A percentile compares a stretch with the other conserved stretches of the same genome.
These are phyloP conservation scores for Dendrocincla tyrannina DNA, from an alignment of 2,797 vertebrate species.

Conservation along the genomic window DNA sequence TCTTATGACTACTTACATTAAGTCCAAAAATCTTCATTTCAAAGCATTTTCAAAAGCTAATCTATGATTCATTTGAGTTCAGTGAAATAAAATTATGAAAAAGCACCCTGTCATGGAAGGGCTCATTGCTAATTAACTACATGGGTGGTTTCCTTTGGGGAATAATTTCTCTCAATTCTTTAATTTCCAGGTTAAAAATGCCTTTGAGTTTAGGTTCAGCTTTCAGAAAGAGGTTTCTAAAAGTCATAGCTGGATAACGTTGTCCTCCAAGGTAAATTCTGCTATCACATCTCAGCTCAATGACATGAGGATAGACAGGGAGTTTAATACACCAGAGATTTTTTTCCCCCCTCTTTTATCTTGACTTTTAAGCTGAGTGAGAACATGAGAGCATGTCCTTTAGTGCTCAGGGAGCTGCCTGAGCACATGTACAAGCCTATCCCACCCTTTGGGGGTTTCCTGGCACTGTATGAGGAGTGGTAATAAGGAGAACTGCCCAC, in stretches of 20 bases:
- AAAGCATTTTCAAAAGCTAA: constrained; percentile 31
- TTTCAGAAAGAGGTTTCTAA: background rate
- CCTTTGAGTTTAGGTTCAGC: background rate
- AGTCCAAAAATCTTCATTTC: background rate
- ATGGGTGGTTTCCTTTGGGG: constrained; percentile 29
- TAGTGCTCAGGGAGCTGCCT: background rate
- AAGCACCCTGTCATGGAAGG: background rate
- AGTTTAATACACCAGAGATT: background rate
- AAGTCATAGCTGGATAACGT: background rate
- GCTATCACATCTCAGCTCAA: background rate
- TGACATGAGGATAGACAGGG: background rate
- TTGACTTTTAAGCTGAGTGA: background rate
- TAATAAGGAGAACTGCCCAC: background rate
- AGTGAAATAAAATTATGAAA: constrained; percentile 10
- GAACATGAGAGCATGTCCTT: background rate
- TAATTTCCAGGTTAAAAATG: background rate
- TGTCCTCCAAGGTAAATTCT: background rate
- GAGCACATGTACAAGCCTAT: accelerated
- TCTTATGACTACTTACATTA: background rate
- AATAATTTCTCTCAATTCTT: background rate
- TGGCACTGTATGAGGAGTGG: accelerated
- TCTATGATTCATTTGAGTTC: constrained; percentile 2
- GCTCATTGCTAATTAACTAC: constrained; percentile 27
- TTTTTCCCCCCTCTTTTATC: background rate
- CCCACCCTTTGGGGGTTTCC: background rate